Base-by-base conservation (phyloP, 92 coral and sea anemone genomes). In the Micromussa lordhowensis region DNA sequence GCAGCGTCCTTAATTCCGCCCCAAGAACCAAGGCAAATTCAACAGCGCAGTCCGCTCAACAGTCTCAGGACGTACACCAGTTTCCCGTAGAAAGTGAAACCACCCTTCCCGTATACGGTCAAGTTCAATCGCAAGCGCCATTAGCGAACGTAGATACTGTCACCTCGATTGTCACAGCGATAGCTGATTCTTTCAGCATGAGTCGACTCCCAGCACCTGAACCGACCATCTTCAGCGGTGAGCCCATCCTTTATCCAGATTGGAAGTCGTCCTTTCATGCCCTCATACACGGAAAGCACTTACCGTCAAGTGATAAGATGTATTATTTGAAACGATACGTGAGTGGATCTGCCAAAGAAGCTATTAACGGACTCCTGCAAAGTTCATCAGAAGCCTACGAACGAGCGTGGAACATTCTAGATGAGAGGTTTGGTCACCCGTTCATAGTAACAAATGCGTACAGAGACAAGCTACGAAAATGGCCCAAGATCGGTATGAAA, bases 121-220 rank as follows among this genome's bases (percentile, higher is more conserved):
- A 71, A 71, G 76, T 79, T 54, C 82, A 57, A 53, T 44, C 82
- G 69, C 82, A 79, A 79, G 82, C 53, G 14, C 17, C 72, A 32
- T 35, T 73, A 17, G 71, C 74, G 32, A 61, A 38, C 55, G 57
- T 26, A 0, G 40, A 72, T 72, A n/a, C 78, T 10, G 8, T 22
- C 78, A 9, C 78, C 78, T 14, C 55, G 29, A 80, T 58, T 38
- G 35, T 66, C 85, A 36, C 75, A 28, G 82, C 40, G 59, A 75
- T 74, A 17, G 26, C 79, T 7, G 80, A 84, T 29, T 64, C 86
- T 29, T 64, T 82, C 58, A 84, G 68, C 79, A 70, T 69, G 66
- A 75, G 87, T 70, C 87, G 87, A 80, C 87, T 84, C 40, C 87
- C 87, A 84, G 80, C 79, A 48, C 80, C 70, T 48, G 80, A 84